phyloP scores from a whole-genome alignment of 1,140 invertebrate genomes.

The Ostrea edulis region DNA sequence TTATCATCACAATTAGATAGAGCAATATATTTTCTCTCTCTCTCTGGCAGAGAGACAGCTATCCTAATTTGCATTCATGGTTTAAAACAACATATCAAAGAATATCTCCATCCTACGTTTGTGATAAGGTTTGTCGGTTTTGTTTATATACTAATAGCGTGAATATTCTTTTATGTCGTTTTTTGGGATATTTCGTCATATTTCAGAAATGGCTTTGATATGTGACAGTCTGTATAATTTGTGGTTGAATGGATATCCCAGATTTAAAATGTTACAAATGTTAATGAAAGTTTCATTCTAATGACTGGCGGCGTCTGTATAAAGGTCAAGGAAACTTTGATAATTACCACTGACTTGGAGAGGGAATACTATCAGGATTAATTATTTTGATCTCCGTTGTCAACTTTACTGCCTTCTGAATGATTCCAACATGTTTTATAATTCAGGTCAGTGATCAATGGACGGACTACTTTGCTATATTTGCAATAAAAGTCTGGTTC shows the following conservation, averaged over 20 bases:
- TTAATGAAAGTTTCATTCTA: not conserved
- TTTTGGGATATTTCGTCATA: too few species aligned
- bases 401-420: not conserved
- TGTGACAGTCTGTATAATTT: too few species aligned
- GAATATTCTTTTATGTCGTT: too few species aligned
- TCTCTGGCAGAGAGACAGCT: too few species aligned
- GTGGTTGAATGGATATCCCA: not conserved
- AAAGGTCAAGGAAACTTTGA: not conserved
- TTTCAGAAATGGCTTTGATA: too few species aligned
- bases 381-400: not conserved
- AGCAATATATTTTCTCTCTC: too few species aligned
- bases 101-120: too few species aligned
- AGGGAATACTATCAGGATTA: not conserved
- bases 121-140: too few species aligned
- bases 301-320: not conserved
- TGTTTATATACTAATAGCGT: too few species aligned
- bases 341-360: not conserved
- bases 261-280: not conserved
- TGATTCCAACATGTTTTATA: not conserved
- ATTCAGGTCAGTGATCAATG: not conserved
- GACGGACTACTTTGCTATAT: not conserved
- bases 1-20: too few species aligned
- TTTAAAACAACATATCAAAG: too few species aligned
- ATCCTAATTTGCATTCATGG: too few species aligned
- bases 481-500: not conserved